These are phyloP conservation scores for Rotaria magnacalcarata DNA, from an alignment of 2,888 invertebrate genomes.

Conservation along the genomic window DNA sequence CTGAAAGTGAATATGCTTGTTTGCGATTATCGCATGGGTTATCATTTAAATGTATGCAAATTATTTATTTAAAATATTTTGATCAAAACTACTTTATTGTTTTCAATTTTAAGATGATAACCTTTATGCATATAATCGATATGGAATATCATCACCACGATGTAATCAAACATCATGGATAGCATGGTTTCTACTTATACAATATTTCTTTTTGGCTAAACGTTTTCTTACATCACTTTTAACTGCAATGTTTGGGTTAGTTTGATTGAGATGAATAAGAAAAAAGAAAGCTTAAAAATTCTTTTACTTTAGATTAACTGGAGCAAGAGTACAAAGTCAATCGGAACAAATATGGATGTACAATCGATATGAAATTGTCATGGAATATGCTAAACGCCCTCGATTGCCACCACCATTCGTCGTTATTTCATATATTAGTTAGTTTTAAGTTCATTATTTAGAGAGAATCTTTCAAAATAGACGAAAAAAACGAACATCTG, in stretches of 20 bases:
- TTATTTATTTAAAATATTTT: not conserved
- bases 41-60: slow-evolving; percentile 10
- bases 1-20: slow-evolving; percentile 20
- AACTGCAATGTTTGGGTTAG: slow-evolving; percentile 44
- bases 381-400: slow-evolving; percentile 43
- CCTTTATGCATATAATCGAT: slow-evolving; percentile 2
- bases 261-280: not conserved
- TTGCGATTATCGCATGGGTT: not conserved
- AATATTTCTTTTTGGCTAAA: slow-evolving; percentile 42
- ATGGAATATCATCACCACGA: not conserved
- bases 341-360: slow-evolving; percentile 47
- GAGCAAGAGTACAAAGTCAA: slow-evolving; percentile 41
- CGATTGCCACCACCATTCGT: slow-evolving; percentile 44
- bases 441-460: not conserved
- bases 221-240: slow-evolving; percentile 42
- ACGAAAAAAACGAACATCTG: no score
- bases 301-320: slow-evolving; percentile 32
- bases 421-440: slow-evolving; percentile 41
- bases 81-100: not conserved
- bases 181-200: slow-evolving; percentile 43
- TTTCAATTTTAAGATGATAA: not conserved
- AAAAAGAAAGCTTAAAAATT: not conserved
- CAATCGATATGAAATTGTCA: slow-evolving; percentile 44
- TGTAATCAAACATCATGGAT: slow-evolving; percentile 37
- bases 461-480: no score